These are phyloP conservation scores for Hypothenemus hampei DNA, from an alignment of 1,140 invertebrate genomes.

Conservation along the genomic window DNA sequence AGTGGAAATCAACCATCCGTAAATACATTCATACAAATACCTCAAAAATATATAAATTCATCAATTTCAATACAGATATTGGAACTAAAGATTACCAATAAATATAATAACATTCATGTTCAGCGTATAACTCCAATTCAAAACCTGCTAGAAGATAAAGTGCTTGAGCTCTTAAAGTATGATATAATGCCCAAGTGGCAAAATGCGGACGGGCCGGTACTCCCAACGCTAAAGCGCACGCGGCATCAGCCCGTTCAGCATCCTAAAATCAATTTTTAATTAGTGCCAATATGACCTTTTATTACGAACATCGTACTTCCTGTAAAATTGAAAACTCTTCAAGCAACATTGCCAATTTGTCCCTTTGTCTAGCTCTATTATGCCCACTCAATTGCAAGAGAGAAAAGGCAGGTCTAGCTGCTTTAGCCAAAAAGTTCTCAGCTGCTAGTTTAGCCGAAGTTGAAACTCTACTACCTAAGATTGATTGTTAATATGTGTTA, in stretches of 20 bases:
- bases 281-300: background rate
- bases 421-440: conserved; percentile 83
- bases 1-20: conserved; percentile 88
- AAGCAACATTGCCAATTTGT: conserved; percentile 85
- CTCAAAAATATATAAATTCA: conserved; percentile 43
- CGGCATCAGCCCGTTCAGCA: conserved; percentile 86
- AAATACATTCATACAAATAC: conserved; percentile 94
- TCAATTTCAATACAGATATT: background rate
- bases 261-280: conserved; percentile 43
- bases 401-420: conserved; percentile 79
- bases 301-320: conserved; percentile 42
- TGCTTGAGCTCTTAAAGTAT: conserved; percentile 93
- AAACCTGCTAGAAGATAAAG: conserved; percentile 92
- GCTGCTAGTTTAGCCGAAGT: conserved; percentile 7
- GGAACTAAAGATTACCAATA: conserved; percentile 84
- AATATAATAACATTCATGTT: conserved; percentile 95
- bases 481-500: background rate
- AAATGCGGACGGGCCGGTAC: conserved; percentile 79
- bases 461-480: conserved; percentile 12
- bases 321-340: conserved; percentile 89
- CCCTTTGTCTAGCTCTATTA: conserved; percentile 89
- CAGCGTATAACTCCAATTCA: conserved; percentile 90
- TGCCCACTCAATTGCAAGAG: conserved; percentile 91
- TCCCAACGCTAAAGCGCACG: conserved; percentile 9
- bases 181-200: conserved; percentile 93